A percentile compares a stretch with the other conserved stretches of the same genome.
These are phyloP conservation scores for Stratiolaelaps scimitus DNA, from an alignment of 1,140 invertebrate species.

Conservation along the genomic window DNA sequence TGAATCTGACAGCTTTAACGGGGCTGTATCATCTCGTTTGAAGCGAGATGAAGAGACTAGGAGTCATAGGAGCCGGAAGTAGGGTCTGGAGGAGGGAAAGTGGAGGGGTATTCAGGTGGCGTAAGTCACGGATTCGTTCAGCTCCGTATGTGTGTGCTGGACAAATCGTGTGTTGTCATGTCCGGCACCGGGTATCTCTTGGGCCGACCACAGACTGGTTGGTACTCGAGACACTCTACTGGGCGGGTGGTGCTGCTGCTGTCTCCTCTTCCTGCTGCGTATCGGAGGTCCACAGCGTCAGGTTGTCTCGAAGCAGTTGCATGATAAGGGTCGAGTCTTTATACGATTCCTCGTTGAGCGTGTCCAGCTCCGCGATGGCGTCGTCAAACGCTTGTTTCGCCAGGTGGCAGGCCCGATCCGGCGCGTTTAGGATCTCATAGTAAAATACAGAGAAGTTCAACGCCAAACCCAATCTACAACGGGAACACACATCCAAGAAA, in stretches of 20 bases:
- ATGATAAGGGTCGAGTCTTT: constrained; percentile 98
- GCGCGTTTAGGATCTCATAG: constrained; percentile 85
- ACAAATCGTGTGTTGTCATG: too few species aligned
- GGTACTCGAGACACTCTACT: not conserved
- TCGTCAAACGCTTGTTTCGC: constrained; percentile 68
- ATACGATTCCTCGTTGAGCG: constrained; percentile 90
- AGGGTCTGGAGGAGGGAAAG: too few species aligned
- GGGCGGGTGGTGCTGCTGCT: constrained; percentile 24
- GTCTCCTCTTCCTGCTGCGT: constrained; percentile 65
- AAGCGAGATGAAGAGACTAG: too few species aligned
- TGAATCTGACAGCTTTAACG: too few species aligned
- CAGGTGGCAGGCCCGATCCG: constrained; percentile 87
- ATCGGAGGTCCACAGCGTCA: constrained; percentile 95
- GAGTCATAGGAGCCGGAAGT: too few species aligned
- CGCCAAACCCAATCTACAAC: constrained; percentile 68
- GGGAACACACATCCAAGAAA: not conserved
- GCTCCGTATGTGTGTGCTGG: too few species aligned
- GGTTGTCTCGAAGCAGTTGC: constrained; percentile 94
- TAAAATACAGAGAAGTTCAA: constrained; percentile 98
- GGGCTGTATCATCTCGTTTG: too few species aligned
- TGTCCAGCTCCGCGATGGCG: constrained; percentile 47
- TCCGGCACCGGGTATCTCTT: too few species aligned
- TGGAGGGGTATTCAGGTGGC: too few species aligned
- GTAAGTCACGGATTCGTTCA: too few species aligned
- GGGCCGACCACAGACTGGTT: too few species aligned